Evolutionary conservation across 2,113 vertebrate genomes (phyloP).

Genomic region (Atlantisia rogersi): DNA sequence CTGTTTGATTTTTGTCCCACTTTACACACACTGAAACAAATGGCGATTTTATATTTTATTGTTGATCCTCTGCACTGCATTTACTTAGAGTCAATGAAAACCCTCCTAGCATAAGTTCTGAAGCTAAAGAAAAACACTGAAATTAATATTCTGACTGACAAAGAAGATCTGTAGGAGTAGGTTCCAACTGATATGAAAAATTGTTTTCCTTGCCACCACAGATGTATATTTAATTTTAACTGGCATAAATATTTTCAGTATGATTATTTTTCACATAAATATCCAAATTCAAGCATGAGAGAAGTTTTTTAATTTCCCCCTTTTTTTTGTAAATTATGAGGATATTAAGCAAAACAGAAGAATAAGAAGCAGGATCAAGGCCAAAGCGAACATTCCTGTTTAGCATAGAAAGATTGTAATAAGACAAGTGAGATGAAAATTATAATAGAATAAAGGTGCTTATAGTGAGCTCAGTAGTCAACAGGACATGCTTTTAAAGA

Average conservation of each 20-base stretch:
- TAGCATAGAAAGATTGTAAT: neutral
- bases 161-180: neutral
- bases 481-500: neutral
- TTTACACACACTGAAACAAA: neutral
- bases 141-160: neutral
- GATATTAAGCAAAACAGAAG: neutral
- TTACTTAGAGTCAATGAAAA: neutral
- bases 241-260: neutral
- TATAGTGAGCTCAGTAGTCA: neutral
- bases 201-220: neutral
- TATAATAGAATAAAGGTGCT: neutral
- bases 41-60: neutral
- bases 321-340: neutral
- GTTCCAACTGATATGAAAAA: neutral
- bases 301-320: neutral
- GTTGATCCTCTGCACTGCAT: neutral
- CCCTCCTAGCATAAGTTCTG: neutral
- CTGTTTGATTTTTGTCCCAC: neutral
- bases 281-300: neutral
- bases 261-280: neutral
- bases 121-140: neutral
- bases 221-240: neutral
- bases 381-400: neutral
- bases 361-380: neutral
- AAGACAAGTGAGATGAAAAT: neutral